Percentiles rank a stretch among this genome's conserved stretches.
Evolutionary conservation across 2,113 vertebrate genomes (phyloP).

Genomic region (Ellobius talpinus): DNA sequence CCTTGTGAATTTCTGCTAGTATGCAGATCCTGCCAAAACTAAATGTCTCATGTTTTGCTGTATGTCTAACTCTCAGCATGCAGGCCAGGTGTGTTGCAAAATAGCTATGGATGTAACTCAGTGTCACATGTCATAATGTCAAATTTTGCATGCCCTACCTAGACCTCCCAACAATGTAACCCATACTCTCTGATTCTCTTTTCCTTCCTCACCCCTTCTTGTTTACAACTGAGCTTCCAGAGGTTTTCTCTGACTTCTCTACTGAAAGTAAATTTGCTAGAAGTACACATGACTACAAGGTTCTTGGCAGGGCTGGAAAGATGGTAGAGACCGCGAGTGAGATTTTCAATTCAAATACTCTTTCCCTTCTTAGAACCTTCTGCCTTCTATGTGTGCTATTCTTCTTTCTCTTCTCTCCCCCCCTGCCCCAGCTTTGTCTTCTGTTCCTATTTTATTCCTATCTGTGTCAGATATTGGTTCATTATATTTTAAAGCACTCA

Average conservation of each 20-base stretch:
- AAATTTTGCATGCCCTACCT: no score
- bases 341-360: background rate
- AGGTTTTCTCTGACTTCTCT: no score
- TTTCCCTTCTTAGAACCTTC: background rate
- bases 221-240: background rate
- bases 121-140: background rate
- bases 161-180: background rate
- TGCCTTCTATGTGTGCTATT: background rate
- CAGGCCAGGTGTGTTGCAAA: background rate
- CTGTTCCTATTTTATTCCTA: background rate
- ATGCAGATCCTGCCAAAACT: background rate
- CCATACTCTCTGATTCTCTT: background rate
- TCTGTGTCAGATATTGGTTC: background rate
- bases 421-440: background rate
- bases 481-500: background rate
- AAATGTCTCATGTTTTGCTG: background rate
- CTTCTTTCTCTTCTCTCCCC: no score
- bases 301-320: background rate
- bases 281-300: background rate
- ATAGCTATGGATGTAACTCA: background rate
- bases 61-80: background rate
- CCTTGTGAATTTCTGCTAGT: background rate
- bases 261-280: background rate
- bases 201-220: background rate
- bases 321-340: accelerated